Conservation (phyloP, 2,113 vertebrate genomes). For the Vulpes vulpes region DNA sequence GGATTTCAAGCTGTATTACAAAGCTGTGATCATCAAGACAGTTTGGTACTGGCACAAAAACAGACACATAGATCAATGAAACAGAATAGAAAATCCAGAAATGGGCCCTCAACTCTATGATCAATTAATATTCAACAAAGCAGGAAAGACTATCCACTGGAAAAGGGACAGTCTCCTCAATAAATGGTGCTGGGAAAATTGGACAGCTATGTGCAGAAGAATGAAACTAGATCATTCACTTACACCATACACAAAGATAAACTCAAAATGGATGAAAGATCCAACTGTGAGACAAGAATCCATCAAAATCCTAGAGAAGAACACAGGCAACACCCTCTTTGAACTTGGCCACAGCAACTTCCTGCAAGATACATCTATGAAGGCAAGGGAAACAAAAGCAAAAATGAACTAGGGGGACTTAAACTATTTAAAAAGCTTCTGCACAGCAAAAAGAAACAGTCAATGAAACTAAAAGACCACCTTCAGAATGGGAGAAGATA, state of each 20-base stretch:
- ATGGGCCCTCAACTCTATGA: not conserved
- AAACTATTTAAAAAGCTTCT: not conserved
- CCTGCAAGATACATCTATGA: not conserved
- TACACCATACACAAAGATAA: not conserved
- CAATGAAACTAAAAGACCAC: not conserved
- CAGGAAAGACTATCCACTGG: not conserved
- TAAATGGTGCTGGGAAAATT: not conserved
- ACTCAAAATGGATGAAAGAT: not conserved
- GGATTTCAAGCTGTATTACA: not conserved
- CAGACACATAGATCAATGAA: not conserved
- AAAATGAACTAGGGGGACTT: not conserved
- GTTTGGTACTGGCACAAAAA: not conserved
- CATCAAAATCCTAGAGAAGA: not conserved
- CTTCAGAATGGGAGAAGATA: not conserved
- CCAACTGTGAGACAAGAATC: not conserved
- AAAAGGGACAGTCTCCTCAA: not conserved
- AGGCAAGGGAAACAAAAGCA: not conserved
- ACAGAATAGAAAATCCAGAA: not conserved
- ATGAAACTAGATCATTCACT: not conserved
- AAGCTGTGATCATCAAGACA: not conserved
- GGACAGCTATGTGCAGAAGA: not conserved
- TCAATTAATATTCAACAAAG: not conserved
- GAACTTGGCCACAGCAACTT: not conserved
- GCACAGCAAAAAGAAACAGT: not conserved
- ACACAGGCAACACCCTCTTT: not conserved